Percentiles rank a stretch among this genome's conserved stretches.
Evolutionary conservation across 1,140 invertebrate genomes (phyloP).

Genomic region (Lepidurus packardi): DNA sequence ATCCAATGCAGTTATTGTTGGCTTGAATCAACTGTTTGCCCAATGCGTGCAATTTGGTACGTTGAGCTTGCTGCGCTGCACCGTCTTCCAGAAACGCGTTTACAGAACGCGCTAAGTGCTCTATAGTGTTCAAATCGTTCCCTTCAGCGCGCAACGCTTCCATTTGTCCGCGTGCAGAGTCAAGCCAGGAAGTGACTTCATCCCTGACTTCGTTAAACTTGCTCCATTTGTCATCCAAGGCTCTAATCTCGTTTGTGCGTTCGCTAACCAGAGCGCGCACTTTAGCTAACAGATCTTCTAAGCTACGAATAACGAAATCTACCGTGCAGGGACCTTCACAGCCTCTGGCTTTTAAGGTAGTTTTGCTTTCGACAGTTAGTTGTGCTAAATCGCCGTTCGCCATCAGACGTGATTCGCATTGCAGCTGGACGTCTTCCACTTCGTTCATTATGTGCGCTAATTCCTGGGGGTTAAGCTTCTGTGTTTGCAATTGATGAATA

Average conservation of each 20-base stretch:
- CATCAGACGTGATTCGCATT: constrained; percentile 62
- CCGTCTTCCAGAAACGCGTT: constrained; percentile 49
- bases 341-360: constrained; percentile 59
- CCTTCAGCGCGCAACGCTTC: constrained; percentile 37
- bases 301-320: constrained; percentile 59
- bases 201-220: constrained; percentile 42
- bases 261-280: constrained; percentile 50
- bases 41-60: constrained; percentile 60
- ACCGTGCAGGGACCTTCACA: constrained; percentile 62
- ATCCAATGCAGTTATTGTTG: constrained; percentile 68
- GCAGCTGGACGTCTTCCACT: constrained; percentile 57
- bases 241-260: constrained; percentile 64
- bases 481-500: constrained; percentile 69
- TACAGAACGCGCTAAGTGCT: constrained; percentile 54
- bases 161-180: constrained; percentile 37
- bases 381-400: constrained; percentile 62
- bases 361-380: constrained; percentile 49
- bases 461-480: constrained; percentile 62
- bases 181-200: constrained; percentile 38
- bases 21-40: constrained; percentile 69
- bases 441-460: constrained; percentile 41
- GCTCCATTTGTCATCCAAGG: constrained; percentile 43
- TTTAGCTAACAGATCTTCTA: constrained; percentile 53
- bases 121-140: constrained; percentile 51
- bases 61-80: constrained; percentile 48